phyloP scores from a whole-genome alignment of 2,797 vertebrate species.

The Mycteria americana region DNA sequence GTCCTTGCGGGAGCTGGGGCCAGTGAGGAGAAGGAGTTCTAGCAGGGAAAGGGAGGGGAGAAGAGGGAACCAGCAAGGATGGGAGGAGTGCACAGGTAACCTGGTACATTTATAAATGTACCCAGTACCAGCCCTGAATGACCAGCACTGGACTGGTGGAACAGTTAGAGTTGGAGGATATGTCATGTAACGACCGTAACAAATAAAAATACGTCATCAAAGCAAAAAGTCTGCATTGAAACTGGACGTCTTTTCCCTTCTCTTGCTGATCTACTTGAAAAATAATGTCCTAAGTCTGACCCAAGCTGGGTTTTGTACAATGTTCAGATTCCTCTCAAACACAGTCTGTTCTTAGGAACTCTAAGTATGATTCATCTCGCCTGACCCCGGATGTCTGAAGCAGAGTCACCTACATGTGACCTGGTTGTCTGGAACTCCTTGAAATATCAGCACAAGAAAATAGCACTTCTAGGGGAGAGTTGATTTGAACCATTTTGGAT shows the following conservation, averaged over 20 bases:
- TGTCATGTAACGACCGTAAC: slow-evolving; percentile 65
- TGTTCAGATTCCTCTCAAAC: slow-evolving; percentile 67
- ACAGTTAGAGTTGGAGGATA: slow-evolving; percentile 68
- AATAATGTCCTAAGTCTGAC: slow-evolving; percentile 76
- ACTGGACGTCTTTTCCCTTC: slow-evolving; percentile 45
- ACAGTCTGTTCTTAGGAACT: neutral
- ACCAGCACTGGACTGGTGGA: slow-evolving; percentile 59
- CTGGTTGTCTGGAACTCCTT: neutral
- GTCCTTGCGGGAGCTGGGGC: slow-evolving; percentile 36
- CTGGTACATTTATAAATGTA: slow-evolving; percentile 58
- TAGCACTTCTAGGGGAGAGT: neutral
- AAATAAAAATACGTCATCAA: slow-evolving; percentile 48
- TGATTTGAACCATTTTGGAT: neutral
- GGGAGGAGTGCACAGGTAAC: slow-evolving; percentile 20
- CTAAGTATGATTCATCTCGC: neutral
- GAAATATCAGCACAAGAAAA: neutral
- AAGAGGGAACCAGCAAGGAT: slow-evolving; percentile 36
- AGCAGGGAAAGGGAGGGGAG: slow-evolving; percentile 27
- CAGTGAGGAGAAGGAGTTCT: slow-evolving; percentile 9
- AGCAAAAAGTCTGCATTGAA: slow-evolving; percentile 71
- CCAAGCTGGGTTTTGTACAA: slow-evolving; percentile 70
- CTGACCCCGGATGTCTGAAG: neutral
- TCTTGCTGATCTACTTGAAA: slow-evolving; percentile 32
- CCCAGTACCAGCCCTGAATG: slow-evolving; percentile 57
- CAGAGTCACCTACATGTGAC: neutral